These are phyloP conservation scores for Hestina assimilis DNA, from an alignment of 1,140 invertebrate genomes.

Conservation along the genomic window DNA sequence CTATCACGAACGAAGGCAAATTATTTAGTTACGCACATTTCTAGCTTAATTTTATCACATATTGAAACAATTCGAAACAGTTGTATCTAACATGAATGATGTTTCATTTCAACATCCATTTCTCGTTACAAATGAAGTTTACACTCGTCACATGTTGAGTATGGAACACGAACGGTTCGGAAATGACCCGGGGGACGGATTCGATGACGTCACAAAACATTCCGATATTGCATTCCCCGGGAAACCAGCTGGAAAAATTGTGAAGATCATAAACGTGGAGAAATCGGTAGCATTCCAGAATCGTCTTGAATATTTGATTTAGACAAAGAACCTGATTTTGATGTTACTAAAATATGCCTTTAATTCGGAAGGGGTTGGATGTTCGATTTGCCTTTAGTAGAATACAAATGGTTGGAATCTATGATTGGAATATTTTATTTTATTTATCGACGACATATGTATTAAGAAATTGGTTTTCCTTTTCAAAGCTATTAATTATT, in stretches of 20 bases:
- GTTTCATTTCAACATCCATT: neutral
- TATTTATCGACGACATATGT: too few relatives aligned
- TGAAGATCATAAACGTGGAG: neutral
- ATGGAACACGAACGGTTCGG: neutral
- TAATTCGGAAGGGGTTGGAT: too few relatives aligned
- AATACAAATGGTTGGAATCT: too few relatives aligned
- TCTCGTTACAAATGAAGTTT: neutral
- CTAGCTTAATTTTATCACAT: too few relatives aligned
- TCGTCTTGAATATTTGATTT: neutral
- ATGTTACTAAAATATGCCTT: neutral
- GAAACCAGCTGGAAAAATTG: neutral
- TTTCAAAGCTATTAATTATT: too few relatives aligned
- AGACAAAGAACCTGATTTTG: neutral
- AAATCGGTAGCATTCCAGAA: neutral
- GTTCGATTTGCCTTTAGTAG: too few relatives aligned
- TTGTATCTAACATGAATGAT: neutral
- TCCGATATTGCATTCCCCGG: conserved; percentile 4
- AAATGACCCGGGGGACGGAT: neutral
- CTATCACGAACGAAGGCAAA: too few relatives aligned
- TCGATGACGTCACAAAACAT: conserved; percentile 8
- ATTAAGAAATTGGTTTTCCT: too few relatives aligned
- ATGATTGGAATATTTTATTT: too few relatives aligned
- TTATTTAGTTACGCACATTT: too few relatives aligned
- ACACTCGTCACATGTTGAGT: conserved; percentile 1
- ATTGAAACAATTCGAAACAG: neutral